Evolutionary conservation across 2,797 vertebrate species (phyloP).

Genomic region (Microctenopoma stevenorrisi): DNA sequence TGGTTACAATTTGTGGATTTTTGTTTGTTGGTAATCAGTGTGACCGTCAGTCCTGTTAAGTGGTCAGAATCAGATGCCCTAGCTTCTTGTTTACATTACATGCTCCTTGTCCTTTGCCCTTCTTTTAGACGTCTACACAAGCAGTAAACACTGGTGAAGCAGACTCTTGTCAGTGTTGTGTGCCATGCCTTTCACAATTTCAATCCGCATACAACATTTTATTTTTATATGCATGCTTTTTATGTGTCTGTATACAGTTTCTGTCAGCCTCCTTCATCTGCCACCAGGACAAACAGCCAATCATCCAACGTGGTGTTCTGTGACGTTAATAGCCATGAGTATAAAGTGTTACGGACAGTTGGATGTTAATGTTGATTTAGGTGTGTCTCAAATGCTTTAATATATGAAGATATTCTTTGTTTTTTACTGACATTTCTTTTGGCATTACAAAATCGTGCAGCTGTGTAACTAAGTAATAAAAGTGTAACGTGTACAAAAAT

Average conservation of each 20-base stretch:
- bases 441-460: conserved; percentile 52
- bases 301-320: conserved; percentile 27
- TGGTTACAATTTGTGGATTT: conserved; percentile 20
- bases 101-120: conserved; percentile 12
- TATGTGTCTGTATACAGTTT: conserved; percentile 18
- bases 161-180: conserved; percentile 30
- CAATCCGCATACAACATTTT: conserved; percentile 32
- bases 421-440: conserved; percentile 65
- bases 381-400: conserved; percentile 44
- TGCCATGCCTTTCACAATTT: conserved; percentile 59
- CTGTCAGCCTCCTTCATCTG: conserved; percentile 24
- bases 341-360: conserved; percentile 3
- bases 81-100: conserved; percentile 65
- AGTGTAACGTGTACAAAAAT: conserved; percentile 51
- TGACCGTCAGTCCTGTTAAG: conserved; percentile 13
- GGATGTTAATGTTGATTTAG: conserved; percentile 16
- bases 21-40: conserved; percentile 7
- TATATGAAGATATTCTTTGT: conserved; percentile 57
- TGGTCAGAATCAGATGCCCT: conserved; percentile 38
- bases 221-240: conserved; percentile 44
- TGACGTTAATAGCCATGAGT: conserved; percentile 43
- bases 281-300: conserved; percentile 40
- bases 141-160: conserved; percentile 26
- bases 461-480: conserved; percentile 55
- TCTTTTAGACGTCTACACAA: conserved; percentile 17